phyloP scores from a whole-genome alignment of 2,888 invertebrate species.

The Lucinisca nassula region DNA sequence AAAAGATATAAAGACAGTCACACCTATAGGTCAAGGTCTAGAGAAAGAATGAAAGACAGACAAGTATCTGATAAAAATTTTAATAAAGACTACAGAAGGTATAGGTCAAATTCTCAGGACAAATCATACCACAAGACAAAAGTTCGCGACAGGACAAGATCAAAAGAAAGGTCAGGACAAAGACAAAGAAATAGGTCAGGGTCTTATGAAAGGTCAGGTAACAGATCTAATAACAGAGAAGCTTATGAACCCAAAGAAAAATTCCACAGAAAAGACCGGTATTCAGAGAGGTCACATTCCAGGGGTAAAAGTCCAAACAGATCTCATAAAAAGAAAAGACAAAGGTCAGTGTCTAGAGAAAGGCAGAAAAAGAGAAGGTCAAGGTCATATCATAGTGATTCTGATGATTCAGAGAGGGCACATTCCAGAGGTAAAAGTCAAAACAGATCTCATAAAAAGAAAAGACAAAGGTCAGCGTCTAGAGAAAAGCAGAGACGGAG shows the following conservation, averaged over 20 bases:
- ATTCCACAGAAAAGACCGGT: background rate
- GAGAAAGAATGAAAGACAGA: conserved; percentile 27
- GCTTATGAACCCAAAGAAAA: background rate
- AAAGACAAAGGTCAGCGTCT: background rate
- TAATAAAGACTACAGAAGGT: conserved; percentile 15
- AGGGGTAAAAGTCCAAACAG: background rate
- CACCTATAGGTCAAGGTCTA: conserved; percentile 55
- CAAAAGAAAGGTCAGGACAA: conserved; percentile 42
- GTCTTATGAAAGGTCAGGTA: conserved; percentile 39
- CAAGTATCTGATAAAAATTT: background rate
- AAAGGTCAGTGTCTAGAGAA: background rate
- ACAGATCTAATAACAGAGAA: conserved; percentile 10
- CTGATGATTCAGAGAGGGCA: background rate
- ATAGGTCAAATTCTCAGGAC: background rate
- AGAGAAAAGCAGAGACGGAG: background rate
- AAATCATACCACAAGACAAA: background rate
- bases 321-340: conserved; percentile 2
- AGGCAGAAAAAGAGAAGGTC: background rate
- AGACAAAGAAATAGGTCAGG: conserved; percentile 32
- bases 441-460: conserved; percentile 3
- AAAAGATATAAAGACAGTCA: background rate
- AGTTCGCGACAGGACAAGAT: conserved; percentile 43
- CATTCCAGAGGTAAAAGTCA: background rate
- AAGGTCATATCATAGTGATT: background rate
- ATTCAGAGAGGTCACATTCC: background rate